Conservation (phyloP, 64 coral and sea anemone species). For the Cladopsammia gracilis region DNA sequence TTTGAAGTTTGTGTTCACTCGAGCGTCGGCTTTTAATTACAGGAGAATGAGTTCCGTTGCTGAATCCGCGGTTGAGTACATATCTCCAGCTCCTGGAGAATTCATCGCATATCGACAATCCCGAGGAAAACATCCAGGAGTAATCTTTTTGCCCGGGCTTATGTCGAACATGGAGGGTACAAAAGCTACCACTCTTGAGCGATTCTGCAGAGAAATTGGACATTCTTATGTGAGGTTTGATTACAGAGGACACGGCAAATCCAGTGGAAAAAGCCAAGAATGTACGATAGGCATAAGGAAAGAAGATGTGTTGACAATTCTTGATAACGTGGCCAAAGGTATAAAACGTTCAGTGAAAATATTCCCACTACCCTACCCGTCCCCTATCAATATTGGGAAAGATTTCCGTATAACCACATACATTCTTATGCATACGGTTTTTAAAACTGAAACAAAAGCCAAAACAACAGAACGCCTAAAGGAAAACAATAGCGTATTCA, state of each 20-base stretch:
- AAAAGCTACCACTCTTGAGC: conserved; percentile 79
- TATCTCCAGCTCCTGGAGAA: conserved; percentile 37
- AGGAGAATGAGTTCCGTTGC: conserved; percentile 10
- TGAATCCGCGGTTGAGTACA: conserved; percentile 19
- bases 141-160: conserved; percentile 87
- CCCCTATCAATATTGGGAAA: too few species aligned
- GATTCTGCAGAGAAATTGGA: conserved; percentile 67
- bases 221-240: conserved; percentile 82
- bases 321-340: conserved; percentile 64
- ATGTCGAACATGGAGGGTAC: conserved; percentile 92
- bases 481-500: too few species aligned
- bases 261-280: conserved; percentile 82
- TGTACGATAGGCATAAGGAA: conserved; percentile 82
- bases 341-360: background rate
- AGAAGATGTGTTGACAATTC: conserved; percentile 74
- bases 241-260: conserved; percentile 81
- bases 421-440: too few species aligned
- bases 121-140: conserved; percentile 71
- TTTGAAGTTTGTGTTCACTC: background rate
- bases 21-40: background rate
- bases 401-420: too few species aligned
- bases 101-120: conserved; percentile 70
- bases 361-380: too few species aligned
- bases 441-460: too few species aligned
- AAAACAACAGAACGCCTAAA: too few species aligned